phyloP scores from a whole-genome alignment of 2,888 invertebrate genomes.

The Matsumyia berberina region DNA sequence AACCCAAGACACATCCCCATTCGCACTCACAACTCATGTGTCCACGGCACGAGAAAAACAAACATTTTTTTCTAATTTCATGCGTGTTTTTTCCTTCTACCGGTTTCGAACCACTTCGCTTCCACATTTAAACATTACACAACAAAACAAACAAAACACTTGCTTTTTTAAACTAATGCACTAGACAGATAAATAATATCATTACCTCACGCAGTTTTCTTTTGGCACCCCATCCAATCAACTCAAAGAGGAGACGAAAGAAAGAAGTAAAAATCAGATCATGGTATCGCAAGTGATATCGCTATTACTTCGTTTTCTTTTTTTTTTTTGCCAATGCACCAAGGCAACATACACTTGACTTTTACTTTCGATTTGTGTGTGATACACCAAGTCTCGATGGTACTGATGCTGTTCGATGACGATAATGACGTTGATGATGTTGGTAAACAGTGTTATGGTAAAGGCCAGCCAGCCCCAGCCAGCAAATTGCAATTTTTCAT shows the following conservation, averaged over 20 bases:
- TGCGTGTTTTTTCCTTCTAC: slow-evolving; percentile 33
- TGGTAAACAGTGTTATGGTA: slow-evolving; percentile 60
- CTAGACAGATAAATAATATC: slow-evolving; percentile 47
- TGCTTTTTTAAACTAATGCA: slow-evolving; percentile 15
- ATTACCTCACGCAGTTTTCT: slow-evolving; percentile 68
- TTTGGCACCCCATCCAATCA: slow-evolving; percentile 48
- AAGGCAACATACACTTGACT: slow-evolving; percentile 70
- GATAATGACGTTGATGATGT: slow-evolving; percentile 16
- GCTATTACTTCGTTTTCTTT: not conserved
- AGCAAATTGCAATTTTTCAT: slow-evolving; percentile 75
- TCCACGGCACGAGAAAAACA: slow-evolving; percentile 26
- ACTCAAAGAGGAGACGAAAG: slow-evolving; percentile 12
- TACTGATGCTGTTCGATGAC: not conserved
- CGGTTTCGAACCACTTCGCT: slow-evolving; percentile 10
- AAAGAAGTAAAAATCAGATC: slow-evolving; percentile 36
- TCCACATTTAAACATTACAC: slow-evolving; percentile 53
- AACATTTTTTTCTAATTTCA: slow-evolving; percentile 41
- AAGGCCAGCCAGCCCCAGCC: slow-evolving; percentile 56
- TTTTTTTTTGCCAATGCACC: slow-evolving; percentile 12
- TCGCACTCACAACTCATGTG: slow-evolving; percentile 13
- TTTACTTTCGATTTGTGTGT: slow-evolving; percentile 63
- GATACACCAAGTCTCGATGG: slow-evolving; percentile 20
- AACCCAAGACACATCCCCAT: too few species aligned
- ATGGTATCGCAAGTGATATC: slow-evolving; percentile 61
- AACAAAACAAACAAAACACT: slow-evolving; percentile 45